Conservation (phyloP, 2,113 vertebrate genomes). For the Myrmecophaga tridactyla region DNA sequence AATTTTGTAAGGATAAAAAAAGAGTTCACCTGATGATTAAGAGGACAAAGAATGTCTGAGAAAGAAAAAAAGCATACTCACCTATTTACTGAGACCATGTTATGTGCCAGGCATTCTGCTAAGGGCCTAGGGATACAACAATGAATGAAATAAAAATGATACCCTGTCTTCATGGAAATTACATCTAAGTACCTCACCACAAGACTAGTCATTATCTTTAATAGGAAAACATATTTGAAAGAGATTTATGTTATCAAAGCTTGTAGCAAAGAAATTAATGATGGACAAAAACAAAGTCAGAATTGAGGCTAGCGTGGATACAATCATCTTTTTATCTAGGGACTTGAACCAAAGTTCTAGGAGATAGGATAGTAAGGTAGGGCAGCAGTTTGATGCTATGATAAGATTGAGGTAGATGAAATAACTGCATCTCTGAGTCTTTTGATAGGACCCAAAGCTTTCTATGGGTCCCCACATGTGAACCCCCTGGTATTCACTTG, state of each 20-base stretch:
- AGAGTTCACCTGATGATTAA: neutral
- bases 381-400: neutral
- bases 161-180: neutral
- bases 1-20: neutral
- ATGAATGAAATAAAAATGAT: neutral
- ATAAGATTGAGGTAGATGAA: neutral
- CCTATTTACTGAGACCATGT: neutral
- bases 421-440: neutral
- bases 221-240: neutral
- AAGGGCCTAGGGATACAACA: neutral
- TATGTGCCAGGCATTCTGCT: neutral
- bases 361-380: accelerated
- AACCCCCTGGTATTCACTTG: neutral
- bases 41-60: neutral
- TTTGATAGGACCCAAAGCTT: neutral
- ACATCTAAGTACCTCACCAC: neutral
- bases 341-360: neutral
- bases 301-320: neutral
- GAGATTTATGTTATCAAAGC: neutral
- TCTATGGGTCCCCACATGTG: neutral
- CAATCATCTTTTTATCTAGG: neutral
- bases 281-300: neutral
- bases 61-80: neutral
- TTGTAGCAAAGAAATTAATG: neutral
- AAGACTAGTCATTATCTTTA: neutral